Evolutionary conservation across 2,888 invertebrate species (phyloP).

Genomic region (Polyploca ridens): DNA sequence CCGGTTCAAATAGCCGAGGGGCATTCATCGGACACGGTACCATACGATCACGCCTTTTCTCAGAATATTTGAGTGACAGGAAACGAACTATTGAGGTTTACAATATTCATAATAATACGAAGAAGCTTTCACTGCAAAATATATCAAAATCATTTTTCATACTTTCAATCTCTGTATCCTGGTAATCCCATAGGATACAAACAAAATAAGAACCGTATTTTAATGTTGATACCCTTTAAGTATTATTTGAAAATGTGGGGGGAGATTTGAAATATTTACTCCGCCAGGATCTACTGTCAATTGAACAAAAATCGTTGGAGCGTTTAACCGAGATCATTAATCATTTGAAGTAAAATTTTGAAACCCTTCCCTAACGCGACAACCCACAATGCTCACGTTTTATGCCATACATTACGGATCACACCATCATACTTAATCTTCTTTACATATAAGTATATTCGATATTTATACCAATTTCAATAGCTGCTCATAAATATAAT

Average conservation of each 20-base stretch:
- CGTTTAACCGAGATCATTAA: constrained; percentile 73
- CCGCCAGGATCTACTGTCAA: constrained; percentile 65
- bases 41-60: constrained; percentile 29
- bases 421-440: neutral
- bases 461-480: no score
- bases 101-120: neutral
- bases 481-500: no score
- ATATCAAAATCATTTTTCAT: constrained; percentile 55
- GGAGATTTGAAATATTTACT: constrained; percentile 66
- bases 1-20: constrained; percentile 66
- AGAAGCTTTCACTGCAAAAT: constrained; percentile 20
- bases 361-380: constrained; percentile 44
- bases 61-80: constrained; percentile 24
- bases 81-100: neutral
- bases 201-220: constrained; percentile 53
- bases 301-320: constrained; percentile 71
- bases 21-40: constrained; percentile 39
- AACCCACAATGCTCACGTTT: constrained; percentile 37
- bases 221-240: constrained; percentile 57
- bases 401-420: constrained; percentile 25
- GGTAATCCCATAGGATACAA: constrained; percentile 59
- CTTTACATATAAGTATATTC: neutral
- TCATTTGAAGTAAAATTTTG: constrained; percentile 67
- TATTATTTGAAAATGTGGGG: constrained; percentile 58
- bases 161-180: constrained; percentile 36